Percentiles rank a stretch among this genome's conserved stretches.
phyloP scores from a whole-genome alignment of 2,113 vertebrate species.

The Chloropsis cyanopogon region DNA sequence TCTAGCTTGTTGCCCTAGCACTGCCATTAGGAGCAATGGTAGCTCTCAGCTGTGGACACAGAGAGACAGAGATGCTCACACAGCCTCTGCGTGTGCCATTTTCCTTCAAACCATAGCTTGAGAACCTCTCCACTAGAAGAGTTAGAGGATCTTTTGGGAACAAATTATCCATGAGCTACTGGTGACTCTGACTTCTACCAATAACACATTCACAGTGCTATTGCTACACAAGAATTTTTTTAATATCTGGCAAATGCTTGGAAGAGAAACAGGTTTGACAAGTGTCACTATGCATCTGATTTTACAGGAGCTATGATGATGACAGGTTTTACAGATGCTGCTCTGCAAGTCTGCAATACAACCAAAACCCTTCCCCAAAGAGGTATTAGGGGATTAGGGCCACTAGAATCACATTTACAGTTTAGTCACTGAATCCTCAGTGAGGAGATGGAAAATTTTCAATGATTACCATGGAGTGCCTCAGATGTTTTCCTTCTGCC shows the following conservation, averaged over 20 bases:
- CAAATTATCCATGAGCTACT: not conserved
- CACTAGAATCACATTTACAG: not conserved
- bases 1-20: not conserved
- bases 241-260: not conserved
- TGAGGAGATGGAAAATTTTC: not conserved
- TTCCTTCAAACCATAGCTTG: not conserved
- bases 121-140: not conserved
- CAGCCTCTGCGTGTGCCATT: accelerated
- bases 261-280: not conserved
- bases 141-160: not conserved
- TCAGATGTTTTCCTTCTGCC: not conserved
- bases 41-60: not conserved
- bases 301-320: not conserved
- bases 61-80: not conserved
- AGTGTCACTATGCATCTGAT: not conserved
- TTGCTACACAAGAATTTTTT: not conserved
- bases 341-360: not conserved
- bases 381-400: not conserved
- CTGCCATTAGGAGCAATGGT: not conserved
- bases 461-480: not conserved
- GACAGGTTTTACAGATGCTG: not conserved
- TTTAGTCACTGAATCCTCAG: not conserved
- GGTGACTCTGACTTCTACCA: not conserved
- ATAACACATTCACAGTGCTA: not conserved
- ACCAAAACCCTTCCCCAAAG: not conserved